Evolutionary conservation across 2,113 vertebrate species (phyloP).

Genomic region (Ptyas mucosa): DNA sequence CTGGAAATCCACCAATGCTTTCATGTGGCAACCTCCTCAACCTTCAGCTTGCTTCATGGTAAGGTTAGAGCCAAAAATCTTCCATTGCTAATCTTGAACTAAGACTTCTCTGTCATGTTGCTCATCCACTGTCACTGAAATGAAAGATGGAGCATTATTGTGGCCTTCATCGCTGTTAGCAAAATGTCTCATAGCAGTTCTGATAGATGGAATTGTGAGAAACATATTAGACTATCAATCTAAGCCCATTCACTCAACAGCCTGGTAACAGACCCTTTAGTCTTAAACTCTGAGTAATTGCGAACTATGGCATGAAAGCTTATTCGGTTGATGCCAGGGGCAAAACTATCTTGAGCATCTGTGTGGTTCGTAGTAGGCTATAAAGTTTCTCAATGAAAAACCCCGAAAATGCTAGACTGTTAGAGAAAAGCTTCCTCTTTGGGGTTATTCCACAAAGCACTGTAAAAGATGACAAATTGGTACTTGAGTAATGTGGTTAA

Average conservation of each 20-base stretch:
- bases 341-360: neutral
- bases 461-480: conserved; percentile 9
- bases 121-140: neutral
- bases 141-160: neutral
- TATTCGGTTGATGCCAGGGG: neutral
- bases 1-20: neutral
- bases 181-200: neutral
- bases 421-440: neutral
- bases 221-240: neutral
- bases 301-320: neutral
- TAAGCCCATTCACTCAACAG: neutral
- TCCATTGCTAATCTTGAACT: neutral
- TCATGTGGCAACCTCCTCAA: neutral
- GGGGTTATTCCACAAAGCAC: neutral
- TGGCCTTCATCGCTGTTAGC: neutral
- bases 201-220: neutral
- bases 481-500: neutral
- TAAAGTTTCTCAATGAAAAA: neutral
- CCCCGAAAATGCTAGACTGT: neutral
- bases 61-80: neutral
- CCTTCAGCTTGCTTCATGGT: neutral
- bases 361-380: neutral
- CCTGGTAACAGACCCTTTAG: neutral
- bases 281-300: neutral
- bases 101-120: neutral